Evolutionary conservation across 2,113 vertebrate genomes (phyloP), one percentile per base, ranked within the genome.

Genomic region (Myocastor coypus): DNA sequence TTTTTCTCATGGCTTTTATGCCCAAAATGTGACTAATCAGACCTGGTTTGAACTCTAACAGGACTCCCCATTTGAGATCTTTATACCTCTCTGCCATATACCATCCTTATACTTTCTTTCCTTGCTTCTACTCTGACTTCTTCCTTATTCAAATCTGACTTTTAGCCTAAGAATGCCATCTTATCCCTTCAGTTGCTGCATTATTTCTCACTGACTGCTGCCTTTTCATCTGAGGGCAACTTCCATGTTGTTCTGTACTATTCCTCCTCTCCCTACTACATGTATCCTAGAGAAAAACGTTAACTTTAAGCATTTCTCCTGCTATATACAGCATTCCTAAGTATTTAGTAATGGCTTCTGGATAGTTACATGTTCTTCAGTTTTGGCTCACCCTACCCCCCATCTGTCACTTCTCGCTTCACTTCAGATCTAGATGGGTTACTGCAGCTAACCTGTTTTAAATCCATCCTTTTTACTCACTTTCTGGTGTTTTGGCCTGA

Each of bases 41-140:
- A 68, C 90, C 78, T 42, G 26, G 34, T 52, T 20, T 19, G 30
- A 77, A 40, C 88, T 91, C 89, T 92, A 46, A 61, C 28, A 40
- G 17, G 40, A 73, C 7, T 80, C 37, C 40, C 59, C 26, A 55
- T 55, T 52, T 64, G 68, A 42, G 20, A 19, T 34, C 92, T 89
- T 71, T 37, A 32, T 1, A 55, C 42, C 57, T 83, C n/a, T 81
- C 75, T 95, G 20, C 61, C 63, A 19, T 59, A 86, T 16, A 13
- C 37, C 22, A 6, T 20, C 55, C 55, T 2, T 40, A 52, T 32
- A 11, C 42, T 37, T 78, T 66, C 68, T 68, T 50, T 63, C 16
- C 89, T 91, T 86, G 40, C 71, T 32, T 92, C 71, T 5, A 55
- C 1, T 11, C 46, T 92, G 3, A 46, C 26, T 68, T 17, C 40